Evolutionary conservation across 1,140 invertebrate species (phyloP).

Genomic region (Drosophila mauritiana): DNA sequence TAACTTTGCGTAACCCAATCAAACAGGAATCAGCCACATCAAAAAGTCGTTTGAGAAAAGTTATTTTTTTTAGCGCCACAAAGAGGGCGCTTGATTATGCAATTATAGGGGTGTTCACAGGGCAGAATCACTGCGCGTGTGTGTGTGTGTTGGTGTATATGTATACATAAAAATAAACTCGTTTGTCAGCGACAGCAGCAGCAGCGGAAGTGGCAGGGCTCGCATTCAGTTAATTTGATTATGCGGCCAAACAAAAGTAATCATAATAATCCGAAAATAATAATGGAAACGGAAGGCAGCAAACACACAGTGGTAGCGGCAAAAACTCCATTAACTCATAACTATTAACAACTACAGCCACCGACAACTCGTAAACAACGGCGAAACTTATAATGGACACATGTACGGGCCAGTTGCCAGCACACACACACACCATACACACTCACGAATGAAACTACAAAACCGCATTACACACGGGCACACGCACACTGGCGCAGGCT

Average conservation of each 20-base stretch:
- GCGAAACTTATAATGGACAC: slow-evolving; percentile 80
- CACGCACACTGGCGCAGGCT: slow-evolving; percentile 20
- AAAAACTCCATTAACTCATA: slow-evolving; percentile 80
- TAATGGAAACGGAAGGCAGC: slow-evolving; percentile 63
- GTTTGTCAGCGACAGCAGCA: slow-evolving; percentile 39
- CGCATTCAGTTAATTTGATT: slow-evolving; percentile 77
- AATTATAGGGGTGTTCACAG: slow-evolving; percentile 43
- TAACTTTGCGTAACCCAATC: slow-evolving; percentile 48
- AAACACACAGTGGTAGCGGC: slow-evolving; percentile 48
- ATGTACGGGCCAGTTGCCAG: slow-evolving; percentile 54
- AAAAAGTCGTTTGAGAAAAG: slow-evolving; percentile 68
- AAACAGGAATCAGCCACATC: slow-evolving; percentile 70
- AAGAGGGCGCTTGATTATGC: slow-evolving; percentile 41
- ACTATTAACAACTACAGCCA: slow-evolving; percentile 74
- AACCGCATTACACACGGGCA: slow-evolving; percentile 56
- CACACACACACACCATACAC: slow-evolving; percentile 24
- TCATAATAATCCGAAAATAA: slow-evolving; percentile 78
- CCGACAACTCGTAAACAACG: slow-evolving; percentile 75
- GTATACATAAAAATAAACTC: slow-evolving; percentile 25
- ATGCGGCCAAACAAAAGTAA: slow-evolving; percentile 76
- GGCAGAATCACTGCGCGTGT: slow-evolving; percentile 4
- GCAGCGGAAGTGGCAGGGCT: slow-evolving; percentile 11
- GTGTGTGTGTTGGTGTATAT: too few relatives aligned
- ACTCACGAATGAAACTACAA: slow-evolving; percentile 33
- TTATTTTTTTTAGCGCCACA: slow-evolving; percentile 17